Conservation (phyloP, 1,140 invertebrate genomes). For the Drosophila neocordata region DNA sequence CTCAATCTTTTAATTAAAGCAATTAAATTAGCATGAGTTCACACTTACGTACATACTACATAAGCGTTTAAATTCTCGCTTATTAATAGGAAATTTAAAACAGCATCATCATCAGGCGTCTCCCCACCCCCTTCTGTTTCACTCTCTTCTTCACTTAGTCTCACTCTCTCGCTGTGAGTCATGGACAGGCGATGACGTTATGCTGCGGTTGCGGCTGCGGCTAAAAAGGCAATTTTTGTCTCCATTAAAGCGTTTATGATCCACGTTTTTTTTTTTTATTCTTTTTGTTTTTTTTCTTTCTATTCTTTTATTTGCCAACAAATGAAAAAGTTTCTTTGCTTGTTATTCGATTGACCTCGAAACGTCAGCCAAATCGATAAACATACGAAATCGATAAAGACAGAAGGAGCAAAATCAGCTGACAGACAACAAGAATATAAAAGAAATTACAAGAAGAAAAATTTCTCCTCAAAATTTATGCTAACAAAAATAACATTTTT, state of each 20-base stretch:
- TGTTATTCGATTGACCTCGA: slow-evolving; percentile 54
- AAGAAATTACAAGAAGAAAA: neutral
- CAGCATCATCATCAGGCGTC: slow-evolving; percentile 1
- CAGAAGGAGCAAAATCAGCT: slow-evolving; percentile 5
- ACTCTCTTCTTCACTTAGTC: neutral
- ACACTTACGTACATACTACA: neutral
- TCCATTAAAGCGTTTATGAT: slow-evolving; percentile 56
- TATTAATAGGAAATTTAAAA: slow-evolving; percentile 27
- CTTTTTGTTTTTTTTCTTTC: neutral
- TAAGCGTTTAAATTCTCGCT: slow-evolving; percentile 24
- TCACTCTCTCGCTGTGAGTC: slow-evolving; percentile 34
- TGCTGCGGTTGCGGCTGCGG: slow-evolving; percentile 47
- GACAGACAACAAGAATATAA: neutral
- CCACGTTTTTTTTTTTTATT: slow-evolving; percentile 51
- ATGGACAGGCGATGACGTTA: slow-evolving; percentile 59
- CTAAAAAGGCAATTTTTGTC: slow-evolving; percentile 49
- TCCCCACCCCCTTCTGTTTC: neutral
- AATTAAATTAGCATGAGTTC: slow-evolving; percentile 32
- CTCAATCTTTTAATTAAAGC: slow-evolving; percentile 46
- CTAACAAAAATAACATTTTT: neutral
- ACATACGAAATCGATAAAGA: slow-evolving; percentile 42
- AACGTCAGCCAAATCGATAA: slow-evolving; percentile 55
- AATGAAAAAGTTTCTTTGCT: neutral
- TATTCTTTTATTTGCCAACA: slow-evolving; percentile 2
- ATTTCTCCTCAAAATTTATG: neutral